phyloP scores from a whole-genome alignment of 2,888 invertebrate species.

The Eupithecia subfuscata region DNA sequence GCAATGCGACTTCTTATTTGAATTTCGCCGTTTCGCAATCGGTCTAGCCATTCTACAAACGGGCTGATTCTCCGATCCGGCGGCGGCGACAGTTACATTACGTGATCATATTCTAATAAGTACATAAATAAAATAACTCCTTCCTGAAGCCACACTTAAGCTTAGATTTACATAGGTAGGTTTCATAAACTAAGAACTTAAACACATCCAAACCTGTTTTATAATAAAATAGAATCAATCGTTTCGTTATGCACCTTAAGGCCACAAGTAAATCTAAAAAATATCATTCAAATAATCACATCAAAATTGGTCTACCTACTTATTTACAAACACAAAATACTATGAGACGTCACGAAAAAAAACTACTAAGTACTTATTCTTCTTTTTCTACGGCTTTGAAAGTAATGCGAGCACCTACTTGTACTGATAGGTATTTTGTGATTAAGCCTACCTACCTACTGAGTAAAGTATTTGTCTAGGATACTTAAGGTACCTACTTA shows the following conservation, averaged over 20 bases:
- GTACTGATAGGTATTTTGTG: neutral
- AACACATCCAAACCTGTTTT: constrained; percentile 17
- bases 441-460: neutral
- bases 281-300: constrained; percentile 30
- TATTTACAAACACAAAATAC: constrained; percentile 22
- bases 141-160: constrained; percentile 2
- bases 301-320: constrained; percentile 23
- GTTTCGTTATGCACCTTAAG: constrained; percentile 26
- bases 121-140: constrained; percentile 4
- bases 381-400: neutral
- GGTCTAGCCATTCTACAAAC: too few species aligned
- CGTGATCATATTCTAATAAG: neutral
- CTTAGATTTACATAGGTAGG: constrained; percentile 6
- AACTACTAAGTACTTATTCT: neutral
- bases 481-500: neutral
- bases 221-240: constrained; percentile 9
- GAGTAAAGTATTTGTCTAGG: constrained; percentile 5
- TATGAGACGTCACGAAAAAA: constrained; percentile 10
- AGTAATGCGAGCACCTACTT: neutral
- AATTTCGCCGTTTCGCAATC: too few species aligned
- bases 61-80: too few species aligned
- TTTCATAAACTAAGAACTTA: neutral
- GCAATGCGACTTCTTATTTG: too few species aligned
- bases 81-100: neutral
- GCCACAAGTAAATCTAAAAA: constrained; percentile 28